Conservation (phyloP, 2,113 vertebrate genomes). For the Coryphaenoides rupestris region DNA sequence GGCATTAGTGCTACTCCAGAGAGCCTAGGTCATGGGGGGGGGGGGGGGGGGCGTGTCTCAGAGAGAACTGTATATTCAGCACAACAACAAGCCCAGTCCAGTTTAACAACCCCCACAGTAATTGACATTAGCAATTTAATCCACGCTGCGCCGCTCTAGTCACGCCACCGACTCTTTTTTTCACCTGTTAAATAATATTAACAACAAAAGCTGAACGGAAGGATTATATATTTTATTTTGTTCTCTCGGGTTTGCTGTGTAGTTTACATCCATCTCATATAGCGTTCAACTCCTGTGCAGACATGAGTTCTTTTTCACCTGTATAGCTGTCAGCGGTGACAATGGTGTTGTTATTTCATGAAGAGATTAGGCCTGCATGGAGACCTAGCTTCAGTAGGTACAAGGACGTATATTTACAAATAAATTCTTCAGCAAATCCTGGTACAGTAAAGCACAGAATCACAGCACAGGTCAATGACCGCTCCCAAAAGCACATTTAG, state of each 20-base stretch:
- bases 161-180: neutral
- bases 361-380: too few relatives aligned
- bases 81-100: constrained; percentile 19
- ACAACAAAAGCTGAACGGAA: too few relatives aligned
- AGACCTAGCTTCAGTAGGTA: too few relatives aligned
- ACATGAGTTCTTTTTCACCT: too few relatives aligned
- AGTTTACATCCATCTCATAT: neutral
- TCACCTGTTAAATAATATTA: neutral
- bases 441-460: too few relatives aligned
- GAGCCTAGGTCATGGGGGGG: constrained; percentile 4
- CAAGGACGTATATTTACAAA: too few relatives aligned
- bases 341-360: too few relatives aligned
- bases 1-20: neutral
- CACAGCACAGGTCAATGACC: too few relatives aligned
- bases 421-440: too few relatives aligned
- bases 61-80: neutral
- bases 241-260: neutral
- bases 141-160: neutral
- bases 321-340: too few relatives aligned
- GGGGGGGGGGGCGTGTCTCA: constrained; percentile 13
- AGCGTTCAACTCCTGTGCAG: neutral
- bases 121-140: constrained; percentile 17
- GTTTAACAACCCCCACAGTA: constrained; percentile 10
- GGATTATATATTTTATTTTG: neutral
- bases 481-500: too few relatives aligned